phyloP scores from a whole-genome alignment of 2,888 invertebrate species.

The Dioctria rufipes region DNA sequence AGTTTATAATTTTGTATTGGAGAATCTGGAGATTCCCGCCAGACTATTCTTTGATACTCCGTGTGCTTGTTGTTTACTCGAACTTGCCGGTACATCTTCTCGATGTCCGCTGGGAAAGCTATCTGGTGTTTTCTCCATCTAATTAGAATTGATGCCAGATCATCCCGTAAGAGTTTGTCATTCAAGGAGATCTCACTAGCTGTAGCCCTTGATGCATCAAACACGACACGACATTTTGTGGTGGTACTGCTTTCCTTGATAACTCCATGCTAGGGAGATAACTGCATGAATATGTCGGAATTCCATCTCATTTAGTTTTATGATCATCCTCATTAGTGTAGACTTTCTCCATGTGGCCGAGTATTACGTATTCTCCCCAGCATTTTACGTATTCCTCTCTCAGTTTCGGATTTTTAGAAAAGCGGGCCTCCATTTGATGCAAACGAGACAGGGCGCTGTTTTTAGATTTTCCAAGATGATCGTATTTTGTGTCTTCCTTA shows the following conservation, averaged over 20 bases:
- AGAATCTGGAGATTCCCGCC: slow-evolving; percentile 48
- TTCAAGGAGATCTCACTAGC: slow-evolving; percentile 31
- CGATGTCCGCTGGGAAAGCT: slow-evolving; percentile 61
- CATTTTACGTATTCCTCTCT: slow-evolving; percentile 56
- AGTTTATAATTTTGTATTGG: slow-evolving; percentile 53
- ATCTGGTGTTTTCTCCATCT: background rate
- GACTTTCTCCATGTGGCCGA: slow-evolving; percentile 59
- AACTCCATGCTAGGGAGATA: background rate
- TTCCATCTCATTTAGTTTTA: background rate
- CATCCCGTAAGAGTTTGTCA: slow-evolving; percentile 57
- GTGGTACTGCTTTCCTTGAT: background rate
- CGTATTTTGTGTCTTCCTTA: background rate
- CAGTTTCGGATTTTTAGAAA: background rate
- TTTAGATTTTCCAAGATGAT: background rate
- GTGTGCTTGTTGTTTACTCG: background rate
- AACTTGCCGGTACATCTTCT: slow-evolving; percentile 57
- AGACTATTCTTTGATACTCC: slow-evolving; percentile 59
- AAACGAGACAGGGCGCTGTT: background rate
- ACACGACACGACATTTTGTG: slow-evolving; percentile 46
- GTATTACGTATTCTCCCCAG: slow-evolving; percentile 59
- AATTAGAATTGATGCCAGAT: slow-evolving; percentile 51
- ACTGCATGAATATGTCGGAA: slow-evolving; percentile 2
- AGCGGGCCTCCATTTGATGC: slow-evolving; percentile 1
- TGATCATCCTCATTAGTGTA: slow-evolving; percentile 2
- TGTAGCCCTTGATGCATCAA: slow-evolving; percentile 39